Conservation (phyloP, 2,888 invertebrate species). For the Falcaria lacertinaria region DNA sequence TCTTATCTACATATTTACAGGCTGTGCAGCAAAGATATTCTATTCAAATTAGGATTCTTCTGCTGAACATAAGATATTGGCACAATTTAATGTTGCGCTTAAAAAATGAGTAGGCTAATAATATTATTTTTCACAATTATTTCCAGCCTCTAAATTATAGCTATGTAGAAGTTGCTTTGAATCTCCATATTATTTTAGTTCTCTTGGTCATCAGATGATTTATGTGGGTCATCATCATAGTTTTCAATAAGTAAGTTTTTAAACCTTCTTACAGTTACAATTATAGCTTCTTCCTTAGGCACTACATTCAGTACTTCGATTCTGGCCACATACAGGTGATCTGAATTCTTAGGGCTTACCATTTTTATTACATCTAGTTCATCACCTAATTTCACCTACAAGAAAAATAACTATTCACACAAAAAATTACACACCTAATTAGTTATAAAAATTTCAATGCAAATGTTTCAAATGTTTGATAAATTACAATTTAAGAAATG, state of each 20-base stretch:
- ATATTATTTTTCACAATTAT: too few relatives aligned
- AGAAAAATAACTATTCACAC: too few relatives aligned
- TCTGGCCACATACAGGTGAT: conserved; percentile 84
- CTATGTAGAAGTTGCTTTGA: conserved; percentile 15
- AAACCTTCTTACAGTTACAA: conserved; percentile 82
- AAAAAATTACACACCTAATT: too few relatives aligned
- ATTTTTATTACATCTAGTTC: conserved; percentile 89
- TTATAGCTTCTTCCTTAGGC: conserved; percentile 77
- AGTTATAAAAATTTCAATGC: too few relatives aligned
- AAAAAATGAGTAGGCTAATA: too few relatives aligned
- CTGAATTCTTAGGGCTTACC: conserved; percentile 82
- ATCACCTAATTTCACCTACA: conserved; percentile 83
- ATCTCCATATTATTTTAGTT: conserved; percentile 1
- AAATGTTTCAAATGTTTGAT: too few relatives aligned
- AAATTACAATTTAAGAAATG: not conserved
- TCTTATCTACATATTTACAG: not conserved
- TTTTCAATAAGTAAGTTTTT: conserved; percentile 87
- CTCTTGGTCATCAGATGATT: conserved; percentile 33
- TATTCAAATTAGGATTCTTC: too few relatives aligned
- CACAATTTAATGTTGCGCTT: too few relatives aligned
- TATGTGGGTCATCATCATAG: conserved; percentile 79
- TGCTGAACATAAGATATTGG: too few relatives aligned
- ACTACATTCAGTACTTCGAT: conserved; percentile 81
- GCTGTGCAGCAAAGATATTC: not conserved
- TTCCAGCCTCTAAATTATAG: too few relatives aligned